Conservation (phyloP, 2,888 invertebrate genomes). For the Xestoiulus laeticollis region DNA sequence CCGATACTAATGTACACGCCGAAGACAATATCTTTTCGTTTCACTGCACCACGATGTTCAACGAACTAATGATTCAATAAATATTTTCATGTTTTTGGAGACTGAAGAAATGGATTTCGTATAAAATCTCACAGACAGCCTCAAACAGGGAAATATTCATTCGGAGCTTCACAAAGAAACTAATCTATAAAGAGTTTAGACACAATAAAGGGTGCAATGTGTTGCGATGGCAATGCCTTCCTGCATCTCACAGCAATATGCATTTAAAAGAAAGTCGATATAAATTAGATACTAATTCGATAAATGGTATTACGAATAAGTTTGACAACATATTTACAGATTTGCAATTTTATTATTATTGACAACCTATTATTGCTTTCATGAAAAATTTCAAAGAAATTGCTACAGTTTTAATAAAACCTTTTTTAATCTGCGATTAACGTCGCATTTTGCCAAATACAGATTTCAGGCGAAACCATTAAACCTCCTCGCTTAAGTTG, state of each 20-base stretch:
- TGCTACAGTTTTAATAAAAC: background rate
- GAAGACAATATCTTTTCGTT: background rate
- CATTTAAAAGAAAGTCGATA: no score
- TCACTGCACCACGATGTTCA: background rate
- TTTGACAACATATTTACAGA: no score
- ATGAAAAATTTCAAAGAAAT: background rate
- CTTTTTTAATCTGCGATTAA: background rate
- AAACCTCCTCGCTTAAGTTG: background rate
- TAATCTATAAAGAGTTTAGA: no score
- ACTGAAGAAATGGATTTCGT: background rate
- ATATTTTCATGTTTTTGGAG: background rate
- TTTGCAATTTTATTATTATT: no score
- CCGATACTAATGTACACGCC: background rate
- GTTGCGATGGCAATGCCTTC: no score
- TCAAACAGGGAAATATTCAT: background rate
- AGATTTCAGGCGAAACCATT: background rate
- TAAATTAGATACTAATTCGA: no score
- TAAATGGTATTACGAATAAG: no score
- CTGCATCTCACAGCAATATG: no score
- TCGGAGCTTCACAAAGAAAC: background rate
- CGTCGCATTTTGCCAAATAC: background rate
- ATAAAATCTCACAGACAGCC: background rate
- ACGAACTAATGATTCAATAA: conserved; percentile 29
- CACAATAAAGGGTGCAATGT: no score
- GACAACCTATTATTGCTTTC: no score